Conservation (phyloP, 92 coral and sea anemone genomes). For the Phenganax stokvisi region DNA sequence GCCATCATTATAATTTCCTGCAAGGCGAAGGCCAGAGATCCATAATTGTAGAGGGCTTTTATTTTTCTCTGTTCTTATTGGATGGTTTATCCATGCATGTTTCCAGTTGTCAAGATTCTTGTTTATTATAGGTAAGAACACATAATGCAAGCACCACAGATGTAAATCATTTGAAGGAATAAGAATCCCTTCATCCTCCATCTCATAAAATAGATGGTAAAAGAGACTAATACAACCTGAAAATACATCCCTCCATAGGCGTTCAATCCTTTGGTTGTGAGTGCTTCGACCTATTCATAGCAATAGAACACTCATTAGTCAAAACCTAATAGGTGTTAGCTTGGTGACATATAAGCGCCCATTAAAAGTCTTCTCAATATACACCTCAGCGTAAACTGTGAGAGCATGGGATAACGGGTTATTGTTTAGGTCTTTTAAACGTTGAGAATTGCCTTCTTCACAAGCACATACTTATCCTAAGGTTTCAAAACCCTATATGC, state of each 20-base stretch:
- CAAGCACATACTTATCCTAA: no score
- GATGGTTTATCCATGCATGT: constrained; percentile 57
- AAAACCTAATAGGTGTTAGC: no score
- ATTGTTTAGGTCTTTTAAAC: no score
- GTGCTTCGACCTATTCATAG: constrained; percentile 46
- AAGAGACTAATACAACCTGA: constrained; percentile 41
- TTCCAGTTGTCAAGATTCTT: constrained; percentile 53
- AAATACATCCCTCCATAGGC: constrained; percentile 52
- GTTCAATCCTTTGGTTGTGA: constrained; percentile 43
- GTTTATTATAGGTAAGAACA: constrained; percentile 49
- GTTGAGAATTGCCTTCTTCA: no score
- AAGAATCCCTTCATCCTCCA: constrained; percentile 44
- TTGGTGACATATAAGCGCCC: not conserved
- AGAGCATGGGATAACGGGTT: no score
- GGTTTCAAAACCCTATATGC: no score
- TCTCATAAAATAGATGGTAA: constrained; percentile 36
- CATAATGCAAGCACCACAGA: constrained; percentile 58
- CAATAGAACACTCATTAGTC: not conserved
- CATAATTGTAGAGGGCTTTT: constrained; percentile 55
- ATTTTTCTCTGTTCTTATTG: constrained; percentile 50
- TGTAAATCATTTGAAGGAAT: constrained; percentile 51
- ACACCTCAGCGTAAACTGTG: no score
- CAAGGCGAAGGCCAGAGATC: constrained; percentile 24
- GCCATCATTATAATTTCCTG: not conserved
- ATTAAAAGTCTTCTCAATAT: not conserved